phyloP scores from a whole-genome alignment of 2,797 vertebrate species.

The Leuciscus waleckii region DNA sequence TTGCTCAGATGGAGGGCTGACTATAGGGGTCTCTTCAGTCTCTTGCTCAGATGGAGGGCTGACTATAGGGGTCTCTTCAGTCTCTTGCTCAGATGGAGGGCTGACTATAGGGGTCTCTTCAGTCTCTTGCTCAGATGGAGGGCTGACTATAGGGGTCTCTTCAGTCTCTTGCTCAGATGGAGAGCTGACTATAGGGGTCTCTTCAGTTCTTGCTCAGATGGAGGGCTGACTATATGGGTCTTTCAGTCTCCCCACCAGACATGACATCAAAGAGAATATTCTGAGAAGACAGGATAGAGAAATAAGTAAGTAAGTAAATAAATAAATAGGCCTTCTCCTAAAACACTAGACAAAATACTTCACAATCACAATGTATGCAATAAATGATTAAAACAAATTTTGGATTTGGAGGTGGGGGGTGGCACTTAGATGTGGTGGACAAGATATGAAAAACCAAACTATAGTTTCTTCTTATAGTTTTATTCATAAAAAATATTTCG shows the following conservation, averaged over 20 bases:
- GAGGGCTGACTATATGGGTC: background rate
- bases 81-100: too few relatives aligned
- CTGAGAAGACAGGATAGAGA: conserved; percentile 49
- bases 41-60: too few relatives aligned
- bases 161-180: background rate
- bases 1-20: background rate
- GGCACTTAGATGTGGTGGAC: background rate
- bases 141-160: too few relatives aligned
- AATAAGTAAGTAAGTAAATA: background rate
- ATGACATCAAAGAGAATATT: conserved; percentile 31
- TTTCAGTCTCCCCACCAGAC: background rate
- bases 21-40: too few relatives aligned
- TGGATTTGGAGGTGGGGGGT: background rate
- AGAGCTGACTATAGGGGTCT: too few relatives aligned
- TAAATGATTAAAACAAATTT: background rate
- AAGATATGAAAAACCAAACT: background rate
- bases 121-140: too few relatives aligned
- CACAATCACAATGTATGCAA: background rate
- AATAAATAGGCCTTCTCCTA: background rate
- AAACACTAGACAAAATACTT: background rate
- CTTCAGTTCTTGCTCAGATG: conserved; percentile 2
- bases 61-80: too few relatives aligned
- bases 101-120: too few relatives aligned
- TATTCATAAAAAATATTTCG: background rate
- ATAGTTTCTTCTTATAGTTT: background rate